Conservation (phyloP, 2,888 invertebrate genomes). For the Trachelus iudaicus region DNA sequence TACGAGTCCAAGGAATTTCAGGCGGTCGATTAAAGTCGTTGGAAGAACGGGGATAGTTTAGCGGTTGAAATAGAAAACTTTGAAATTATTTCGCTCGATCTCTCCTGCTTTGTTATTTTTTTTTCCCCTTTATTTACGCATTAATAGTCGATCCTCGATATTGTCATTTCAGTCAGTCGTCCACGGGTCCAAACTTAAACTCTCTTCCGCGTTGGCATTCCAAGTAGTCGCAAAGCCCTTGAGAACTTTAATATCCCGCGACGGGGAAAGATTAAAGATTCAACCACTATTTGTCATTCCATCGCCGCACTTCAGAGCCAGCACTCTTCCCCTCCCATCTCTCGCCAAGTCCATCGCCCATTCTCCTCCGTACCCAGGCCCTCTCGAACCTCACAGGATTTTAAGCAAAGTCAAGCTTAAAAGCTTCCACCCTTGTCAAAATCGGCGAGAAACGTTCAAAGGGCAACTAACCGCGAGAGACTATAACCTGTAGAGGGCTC, state of each 20-base stretch:
- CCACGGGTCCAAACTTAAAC: constrained; percentile 37
- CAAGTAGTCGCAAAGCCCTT: constrained; percentile 50
- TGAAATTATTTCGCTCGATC: constrained; percentile 7
- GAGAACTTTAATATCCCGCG: constrained; percentile 57
- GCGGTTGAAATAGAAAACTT: constrained; percentile 14
- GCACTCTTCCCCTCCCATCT: constrained; percentile 12
- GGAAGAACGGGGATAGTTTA: background rate
- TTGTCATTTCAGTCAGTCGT: background rate
- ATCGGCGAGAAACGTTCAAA: background rate
- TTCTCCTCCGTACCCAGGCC: background rate
- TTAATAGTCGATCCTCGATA: constrained; percentile 25
- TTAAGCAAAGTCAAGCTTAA: background rate
- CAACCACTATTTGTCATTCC: constrained; percentile 58
- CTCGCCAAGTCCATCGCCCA: constrained; percentile 1
- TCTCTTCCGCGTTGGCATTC: constrained; percentile 44
- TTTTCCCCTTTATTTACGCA: constrained; percentile 21
- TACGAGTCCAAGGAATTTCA: background rate
- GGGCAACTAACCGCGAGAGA: background rate
- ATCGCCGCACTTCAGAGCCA: constrained; percentile 37
- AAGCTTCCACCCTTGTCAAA: background rate
- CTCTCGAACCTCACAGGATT: background rate
- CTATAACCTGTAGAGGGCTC: background rate
- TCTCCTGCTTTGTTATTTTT: background rate
- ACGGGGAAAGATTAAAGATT: constrained; percentile 56
- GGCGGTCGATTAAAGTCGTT: background rate